A percentile compares a stretch with the other conserved stretches of the same genome.
phyloP scores from a whole-genome alignment of 2,113 vertebrate species.

The Sapayoa aenigma region DNA sequence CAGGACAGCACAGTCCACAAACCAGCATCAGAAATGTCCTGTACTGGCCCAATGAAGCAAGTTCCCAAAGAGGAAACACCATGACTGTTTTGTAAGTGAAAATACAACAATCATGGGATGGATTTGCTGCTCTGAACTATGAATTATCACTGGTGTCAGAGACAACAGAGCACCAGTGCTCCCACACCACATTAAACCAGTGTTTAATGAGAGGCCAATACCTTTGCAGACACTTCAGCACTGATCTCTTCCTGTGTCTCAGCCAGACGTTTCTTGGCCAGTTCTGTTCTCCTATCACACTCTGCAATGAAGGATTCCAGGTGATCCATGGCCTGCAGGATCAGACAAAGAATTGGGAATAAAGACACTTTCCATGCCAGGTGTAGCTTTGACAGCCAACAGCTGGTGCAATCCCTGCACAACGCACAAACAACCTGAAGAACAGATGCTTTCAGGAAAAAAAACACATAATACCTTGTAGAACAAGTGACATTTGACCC shows the following conservation, averaged over 20 bases:
- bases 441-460: background rate
- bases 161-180: background rate
- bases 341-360: background rate
- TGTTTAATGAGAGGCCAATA: slow-evolving; percentile 9
- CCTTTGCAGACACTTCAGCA: slow-evolving; percentile 97
- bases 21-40: background rate
- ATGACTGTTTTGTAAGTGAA: background rate
- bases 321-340: slow-evolving; percentile 91
- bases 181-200: rapidly evolving
- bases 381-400: background rate
- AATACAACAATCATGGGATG: background rate
- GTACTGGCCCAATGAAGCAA: background rate
- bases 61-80: background rate
- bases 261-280: slow-evolving; percentile 96
- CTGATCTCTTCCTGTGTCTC: slow-evolving; percentile 99
- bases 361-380: background rate
- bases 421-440: background rate
- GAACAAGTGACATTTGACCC: background rate
- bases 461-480: background rate
- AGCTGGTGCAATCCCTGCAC: background rate
- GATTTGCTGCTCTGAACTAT: background rate
- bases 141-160: background rate
- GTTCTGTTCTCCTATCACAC: slow-evolving; percentile 94
- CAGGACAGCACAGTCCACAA: background rate
- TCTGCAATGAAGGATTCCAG: slow-evolving; percentile 97